Evolutionary conservation across 2,888 invertebrate genomes (phyloP).

Genomic region (Diarsia dahlii): DNA sequence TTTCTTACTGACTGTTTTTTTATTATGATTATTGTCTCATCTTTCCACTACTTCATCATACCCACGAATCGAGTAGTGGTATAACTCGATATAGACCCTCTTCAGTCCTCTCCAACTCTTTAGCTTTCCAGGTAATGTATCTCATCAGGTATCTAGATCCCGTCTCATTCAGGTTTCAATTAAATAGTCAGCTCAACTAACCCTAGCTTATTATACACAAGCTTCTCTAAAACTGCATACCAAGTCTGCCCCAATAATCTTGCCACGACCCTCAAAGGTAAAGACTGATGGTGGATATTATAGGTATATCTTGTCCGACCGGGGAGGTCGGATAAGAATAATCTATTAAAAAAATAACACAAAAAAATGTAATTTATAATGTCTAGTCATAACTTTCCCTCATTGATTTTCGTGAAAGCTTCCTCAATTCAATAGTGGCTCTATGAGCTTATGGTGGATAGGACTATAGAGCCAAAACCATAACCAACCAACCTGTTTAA

Average conservation of each 20-base stretch:
- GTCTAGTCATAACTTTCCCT: background rate
- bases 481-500: background rate
- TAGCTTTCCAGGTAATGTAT: no score
- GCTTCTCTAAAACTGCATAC: background rate
- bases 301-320: background rate
- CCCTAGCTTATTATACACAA: background rate
- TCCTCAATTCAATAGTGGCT: background rate
- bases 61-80: no score
- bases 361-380: background rate
- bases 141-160: background rate
- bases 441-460: no score
- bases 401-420: background rate
- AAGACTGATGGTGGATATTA: no score
- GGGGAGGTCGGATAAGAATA: no score
- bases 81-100: background rate
- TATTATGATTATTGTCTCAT: background rate
- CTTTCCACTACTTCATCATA: background rate
- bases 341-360: background rate
- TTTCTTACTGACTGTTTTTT: background rate
- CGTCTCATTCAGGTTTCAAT: background rate
- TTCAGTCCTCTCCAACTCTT: no score
- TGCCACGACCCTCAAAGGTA: background rate
- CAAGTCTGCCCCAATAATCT: background rate
- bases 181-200: background rate
- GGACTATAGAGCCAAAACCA: background rate